Percentiles rank a stretch among this genome's conserved stretches.
These are phyloP conservation scores for Coleophora flavipennella DNA, from an alignment of 2,888 invertebrate species.

Conservation along the genomic window DNA sequence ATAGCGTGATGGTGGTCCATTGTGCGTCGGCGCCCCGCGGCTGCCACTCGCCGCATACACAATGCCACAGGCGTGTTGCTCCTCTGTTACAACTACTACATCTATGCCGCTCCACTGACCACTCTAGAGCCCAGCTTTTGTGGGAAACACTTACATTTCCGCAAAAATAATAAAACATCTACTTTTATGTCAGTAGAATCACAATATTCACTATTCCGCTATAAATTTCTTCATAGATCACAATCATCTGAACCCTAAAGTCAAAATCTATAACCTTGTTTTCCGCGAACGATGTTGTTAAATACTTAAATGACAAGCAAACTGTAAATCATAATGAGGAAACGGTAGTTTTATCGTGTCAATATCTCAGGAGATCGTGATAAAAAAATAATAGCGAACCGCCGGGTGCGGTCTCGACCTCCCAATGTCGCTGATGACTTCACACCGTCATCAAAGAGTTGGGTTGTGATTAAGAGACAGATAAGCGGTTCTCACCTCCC, in stretches of 20 bases:
- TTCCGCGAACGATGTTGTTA: slow-evolving; percentile 32
- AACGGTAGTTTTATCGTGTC: slow-evolving; percentile 37
- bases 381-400: slow-evolving; percentile 52
- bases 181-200: slow-evolving; percentile 1
- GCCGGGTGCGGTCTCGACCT: slow-evolving; percentile 44
- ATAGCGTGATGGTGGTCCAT: slow-evolving; percentile 69
- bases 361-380: slow-evolving; percentile 44
- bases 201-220: slow-evolving; percentile 24
- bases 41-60: slow-evolving; percentile 41
- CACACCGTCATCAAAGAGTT: slow-evolving; percentile 65
- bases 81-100: slow-evolving; percentile 60
- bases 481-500: slow-evolving; percentile 70
- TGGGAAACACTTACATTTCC: slow-evolving; percentile 32
- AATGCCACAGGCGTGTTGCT: slow-evolving; percentile 53
- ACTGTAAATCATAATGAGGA: slow-evolving; percentile 39
- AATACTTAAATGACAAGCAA: slow-evolving; percentile 25
- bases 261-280: slow-evolving; percentile 8
- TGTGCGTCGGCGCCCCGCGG: slow-evolving; percentile 53
- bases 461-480: slow-evolving; percentile 53
- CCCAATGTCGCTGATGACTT: slow-evolving; percentile 46
- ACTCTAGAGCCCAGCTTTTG: slow-evolving; percentile 46
- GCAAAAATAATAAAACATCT: slow-evolving; percentile 9
- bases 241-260: slow-evolving; percentile 23
- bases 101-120: slow-evolving; percentile 58
- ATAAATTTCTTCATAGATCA: slow-evolving; percentile 18